Evolutionary conservation across 2,797 vertebrate genomes (phyloP), one percentile per base, ranked within the genome.

Genomic region (Eulemur albifrons): DNA sequence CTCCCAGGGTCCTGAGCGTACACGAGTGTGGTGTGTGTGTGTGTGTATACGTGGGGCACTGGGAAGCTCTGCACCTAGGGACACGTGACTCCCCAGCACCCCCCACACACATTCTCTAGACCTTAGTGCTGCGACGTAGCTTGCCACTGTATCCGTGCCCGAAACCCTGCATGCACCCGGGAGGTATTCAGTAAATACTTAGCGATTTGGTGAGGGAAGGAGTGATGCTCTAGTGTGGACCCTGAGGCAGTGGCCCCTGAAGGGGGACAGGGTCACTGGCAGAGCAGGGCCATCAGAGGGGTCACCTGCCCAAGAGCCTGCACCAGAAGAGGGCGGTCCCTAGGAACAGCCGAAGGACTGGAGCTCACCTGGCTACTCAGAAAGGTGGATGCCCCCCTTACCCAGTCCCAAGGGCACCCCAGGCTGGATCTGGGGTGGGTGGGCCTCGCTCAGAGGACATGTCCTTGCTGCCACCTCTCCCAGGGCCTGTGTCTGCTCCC

Each of bases 141-240:
- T 59, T 10, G 3, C 52, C n/a, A 30, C 40, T 40, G 27, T 9
- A 2, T 50, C 73, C n/a, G 0, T n/a, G 59, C 57, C 54, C n/a
- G 12, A 30, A 57, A 25, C 54, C 6, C 12, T 20, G 40, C 23
- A 18, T 2, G 12, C 0, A 3, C 7, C 57, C 18, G 2, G 32
- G 7, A 73, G 5, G 38, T 17, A 2, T 67, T 12, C 7, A 27
- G 32, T n/a, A 72, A 27, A n/a, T 20, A 20, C 4, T 20, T 0
- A 5, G 4, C 1, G 0, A n/a, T 63, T 82, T 30, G 1, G 4
- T 8, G 54, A 69, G 12, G 40, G 48, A 69, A 25, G 27, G 35
- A n/a, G 13, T 7, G 27, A 1, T 27, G 5, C 61, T 59, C 27
- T 2, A 23, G 11, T 1, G 0, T 54, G 17, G 38, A 23, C 27